These are phyloP conservation scores for Entomobrya multifasciata DNA, from an alignment of 2,888 invertebrate species.

Conservation along the genomic window DNA sequence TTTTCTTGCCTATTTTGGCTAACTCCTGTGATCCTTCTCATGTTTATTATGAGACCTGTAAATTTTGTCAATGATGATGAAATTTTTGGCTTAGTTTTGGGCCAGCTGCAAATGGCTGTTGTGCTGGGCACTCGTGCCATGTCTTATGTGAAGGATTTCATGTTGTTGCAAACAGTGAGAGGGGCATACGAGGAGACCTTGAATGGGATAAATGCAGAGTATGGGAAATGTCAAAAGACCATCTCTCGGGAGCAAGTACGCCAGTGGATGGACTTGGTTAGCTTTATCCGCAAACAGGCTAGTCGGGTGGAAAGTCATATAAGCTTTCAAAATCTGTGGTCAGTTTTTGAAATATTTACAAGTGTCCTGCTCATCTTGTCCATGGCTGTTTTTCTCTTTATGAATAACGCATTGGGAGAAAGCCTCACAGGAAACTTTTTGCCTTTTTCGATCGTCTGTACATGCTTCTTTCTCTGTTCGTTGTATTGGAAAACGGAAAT, in stretches of 20 bases:
- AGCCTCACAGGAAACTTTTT: constrained; percentile 4
- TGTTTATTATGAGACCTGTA: not conserved
- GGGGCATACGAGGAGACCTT: constrained; percentile 5
- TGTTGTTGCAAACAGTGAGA: constrained; percentile 7
- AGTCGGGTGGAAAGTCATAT: constrained; percentile 19
- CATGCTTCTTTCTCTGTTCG: constrained; percentile 19
- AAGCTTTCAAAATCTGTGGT: constrained; percentile 10
- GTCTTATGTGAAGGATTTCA: constrained; percentile 33
- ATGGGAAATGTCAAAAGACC: constrained; percentile 10
- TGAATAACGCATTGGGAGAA: constrained; percentile 16
- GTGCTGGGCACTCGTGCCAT: constrained; percentile 16
- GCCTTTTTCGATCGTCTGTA: not conserved
- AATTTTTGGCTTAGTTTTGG: not conserved
- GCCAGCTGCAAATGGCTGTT: not conserved
- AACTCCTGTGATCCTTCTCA: not conserved
- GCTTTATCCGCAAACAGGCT: constrained; percentile 15
- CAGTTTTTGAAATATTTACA: constrained; percentile 37
- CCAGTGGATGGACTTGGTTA: constrained; percentile 26
- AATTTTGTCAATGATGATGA: not conserved
- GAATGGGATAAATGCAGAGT: constrained; percentile 47
- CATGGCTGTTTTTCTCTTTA: constrained; percentile 35
- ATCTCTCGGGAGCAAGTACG: constrained; percentile 17
- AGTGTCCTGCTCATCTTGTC: constrained; percentile 8
- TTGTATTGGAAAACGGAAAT: constrained; percentile 28
- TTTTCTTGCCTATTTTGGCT: not conserved